Percentiles rank a stretch among this genome's conserved stretches.
Evolutionary conservation across 2,797 vertebrate species (phyloP).

Genomic region (Phalanger gymnotis): DNA sequence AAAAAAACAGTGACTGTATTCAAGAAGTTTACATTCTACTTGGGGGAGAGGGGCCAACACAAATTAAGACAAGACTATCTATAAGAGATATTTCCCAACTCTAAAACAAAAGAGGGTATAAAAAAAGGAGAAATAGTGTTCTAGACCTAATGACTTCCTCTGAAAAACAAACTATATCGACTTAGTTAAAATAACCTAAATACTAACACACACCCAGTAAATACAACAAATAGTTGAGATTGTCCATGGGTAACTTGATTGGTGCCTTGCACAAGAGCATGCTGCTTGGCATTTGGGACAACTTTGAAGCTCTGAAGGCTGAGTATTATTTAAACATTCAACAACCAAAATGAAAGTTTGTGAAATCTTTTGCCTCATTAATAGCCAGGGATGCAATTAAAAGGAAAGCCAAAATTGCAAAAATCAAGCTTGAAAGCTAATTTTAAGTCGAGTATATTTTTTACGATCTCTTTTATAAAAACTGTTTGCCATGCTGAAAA

Average conservation of each 20-base stretch:
- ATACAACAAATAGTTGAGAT: background rate
- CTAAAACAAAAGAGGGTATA: background rate
- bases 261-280: conserved; percentile 23
- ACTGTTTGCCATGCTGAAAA: conserved; percentile 22
- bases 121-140: background rate
- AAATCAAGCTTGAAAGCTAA: background rate
- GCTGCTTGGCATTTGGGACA: conserved; percentile 31
- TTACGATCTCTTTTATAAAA: background rate
- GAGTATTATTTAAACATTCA: conserved; percentile 18
- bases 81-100: conserved; percentile 16
- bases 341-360: background rate
- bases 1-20: background rate
- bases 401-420: conserved; percentile 17
- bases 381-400: background rate
- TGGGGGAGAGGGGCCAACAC: background rate
- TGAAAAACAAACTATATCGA: background rate
- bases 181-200: background rate
- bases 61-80: background rate
- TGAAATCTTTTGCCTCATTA: background rate
- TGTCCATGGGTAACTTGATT: background rate
- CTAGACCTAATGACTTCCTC: background rate
- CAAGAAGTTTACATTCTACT: background rate
- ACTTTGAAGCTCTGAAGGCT: background rate
- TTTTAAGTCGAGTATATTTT: background rate
- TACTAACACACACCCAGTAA: background rate